Evolutionary conservation across 2,888 invertebrate genomes (phyloP).

Genomic region (Zonitis immaculata): DNA sequence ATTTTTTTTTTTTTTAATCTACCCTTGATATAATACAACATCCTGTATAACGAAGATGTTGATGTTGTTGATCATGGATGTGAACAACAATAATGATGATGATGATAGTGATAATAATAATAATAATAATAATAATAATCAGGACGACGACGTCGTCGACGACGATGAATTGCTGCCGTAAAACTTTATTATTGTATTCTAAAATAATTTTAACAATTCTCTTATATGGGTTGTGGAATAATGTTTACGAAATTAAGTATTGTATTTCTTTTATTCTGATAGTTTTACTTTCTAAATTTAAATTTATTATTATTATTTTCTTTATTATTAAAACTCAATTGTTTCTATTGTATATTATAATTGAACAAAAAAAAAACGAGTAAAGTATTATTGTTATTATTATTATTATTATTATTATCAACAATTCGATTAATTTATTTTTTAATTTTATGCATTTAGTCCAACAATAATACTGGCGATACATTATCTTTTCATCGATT

Average conservation of each 20-base stretch:
- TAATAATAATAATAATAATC: background rate
- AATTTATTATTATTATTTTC: slow-evolving; percentile 4
- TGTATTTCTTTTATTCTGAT: slow-evolving; percentile 16
- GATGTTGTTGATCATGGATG: no score
- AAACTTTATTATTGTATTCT: slow-evolving; percentile 24
- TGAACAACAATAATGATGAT: background rate
- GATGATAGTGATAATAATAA: no score
- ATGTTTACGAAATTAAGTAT: slow-evolving; percentile 22
- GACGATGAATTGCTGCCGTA: slow-evolving; percentile 17
- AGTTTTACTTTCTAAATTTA: slow-evolving; percentile 21
- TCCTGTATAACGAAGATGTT: no score
- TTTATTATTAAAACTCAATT: background rate
- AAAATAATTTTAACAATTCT: slow-evolving; percentile 21
- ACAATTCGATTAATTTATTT: background rate
- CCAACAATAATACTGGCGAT: background rate
- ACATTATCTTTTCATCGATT: background rate
- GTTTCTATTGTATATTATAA: background rate
- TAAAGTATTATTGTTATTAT: no score
- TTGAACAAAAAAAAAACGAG: background rate
- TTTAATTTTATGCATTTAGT: background rate
- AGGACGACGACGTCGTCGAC: background rate
- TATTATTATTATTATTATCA: no score
- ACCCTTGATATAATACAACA: background rate
- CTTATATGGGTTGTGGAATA: slow-evolving; percentile 15
- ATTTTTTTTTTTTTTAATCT: background rate